phyloP scores from a whole-genome alignment of 2,113 vertebrate genomes.

The Xiphophorus maculatus region DNA sequence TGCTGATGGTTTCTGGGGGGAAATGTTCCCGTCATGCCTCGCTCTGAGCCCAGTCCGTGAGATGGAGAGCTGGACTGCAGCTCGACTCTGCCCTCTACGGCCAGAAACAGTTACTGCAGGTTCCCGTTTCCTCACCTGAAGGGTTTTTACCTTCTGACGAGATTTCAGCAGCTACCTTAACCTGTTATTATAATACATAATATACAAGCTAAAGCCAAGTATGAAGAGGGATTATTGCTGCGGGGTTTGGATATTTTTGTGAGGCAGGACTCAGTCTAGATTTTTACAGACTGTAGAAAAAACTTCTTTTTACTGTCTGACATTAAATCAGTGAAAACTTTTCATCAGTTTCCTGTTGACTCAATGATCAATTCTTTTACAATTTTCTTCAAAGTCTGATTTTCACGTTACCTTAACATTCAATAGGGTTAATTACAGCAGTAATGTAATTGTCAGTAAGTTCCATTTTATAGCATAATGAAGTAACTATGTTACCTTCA shows the following conservation, averaged over 20 bases:
- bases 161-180: background rate
- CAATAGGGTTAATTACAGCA: background rate
- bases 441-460: too few species aligned
- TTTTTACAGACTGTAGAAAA: background rate
- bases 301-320: background rate
- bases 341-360: background rate
- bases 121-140: background rate
- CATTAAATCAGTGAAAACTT: background rate
- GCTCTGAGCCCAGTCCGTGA: background rate
- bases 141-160: background rate
- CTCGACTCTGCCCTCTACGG: slow-evolving; percentile 64
- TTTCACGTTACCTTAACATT: background rate
- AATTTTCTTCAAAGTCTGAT: background rate
- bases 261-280: background rate
- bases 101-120: background rate
- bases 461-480: too few species aligned
- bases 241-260: background rate
- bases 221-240: background rate
- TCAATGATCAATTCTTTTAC: background rate
- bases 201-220: background rate
- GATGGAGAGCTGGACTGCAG: slow-evolving; percentile 8
- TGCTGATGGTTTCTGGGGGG: background rate
- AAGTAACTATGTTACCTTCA: too few species aligned
- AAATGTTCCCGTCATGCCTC: slow-evolving; percentile 1
- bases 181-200: background rate